Conservation (phyloP, 2,113 vertebrate genomes). For the Perca flavescens region DNA sequence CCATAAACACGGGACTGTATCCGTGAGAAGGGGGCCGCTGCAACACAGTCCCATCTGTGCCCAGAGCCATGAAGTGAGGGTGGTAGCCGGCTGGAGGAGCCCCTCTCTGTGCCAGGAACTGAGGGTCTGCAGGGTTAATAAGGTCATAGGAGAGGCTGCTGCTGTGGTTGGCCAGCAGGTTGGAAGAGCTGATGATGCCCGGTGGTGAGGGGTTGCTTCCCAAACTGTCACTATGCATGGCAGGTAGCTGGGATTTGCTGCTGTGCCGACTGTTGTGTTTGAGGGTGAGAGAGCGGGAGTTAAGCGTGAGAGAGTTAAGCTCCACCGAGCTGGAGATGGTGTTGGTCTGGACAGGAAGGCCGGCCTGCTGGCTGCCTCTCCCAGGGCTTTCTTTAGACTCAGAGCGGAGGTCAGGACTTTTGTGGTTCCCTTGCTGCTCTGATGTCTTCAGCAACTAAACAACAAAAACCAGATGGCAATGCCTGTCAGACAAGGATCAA, state of each 20-base stretch:
- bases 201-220: constrained; percentile 60
- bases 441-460: constrained; percentile 70
- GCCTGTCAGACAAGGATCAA: constrained; percentile 19
- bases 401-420: constrained; percentile 44
- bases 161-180: constrained; percentile 87
- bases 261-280: constrained; percentile 88
- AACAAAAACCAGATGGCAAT: constrained; percentile 39
- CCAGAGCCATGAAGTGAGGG: constrained; percentile 88
- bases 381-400: constrained; percentile 54
- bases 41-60: constrained; percentile 82
- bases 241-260: constrained; percentile 86
- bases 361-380: constrained; percentile 37
- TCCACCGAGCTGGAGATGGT: constrained; percentile 87
- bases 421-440: constrained; percentile 67
- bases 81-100: constrained; percentile 83
- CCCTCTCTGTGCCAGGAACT: constrained; percentile 83
- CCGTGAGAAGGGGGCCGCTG: constrained; percentile 82
- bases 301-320: constrained; percentile 89
- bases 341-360: constrained; percentile 51
- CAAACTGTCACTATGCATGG: constrained; percentile 82
- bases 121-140: constrained; percentile 82
- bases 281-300: constrained; percentile 91
- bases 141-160: constrained; percentile 92
- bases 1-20: constrained; percentile 90
- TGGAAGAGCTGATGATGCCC: constrained; percentile 80